These are phyloP conservation scores for Cyclargus thomasi DNA, from an alignment of 1,140 invertebrate genomes.

Conservation along the genomic window DNA sequence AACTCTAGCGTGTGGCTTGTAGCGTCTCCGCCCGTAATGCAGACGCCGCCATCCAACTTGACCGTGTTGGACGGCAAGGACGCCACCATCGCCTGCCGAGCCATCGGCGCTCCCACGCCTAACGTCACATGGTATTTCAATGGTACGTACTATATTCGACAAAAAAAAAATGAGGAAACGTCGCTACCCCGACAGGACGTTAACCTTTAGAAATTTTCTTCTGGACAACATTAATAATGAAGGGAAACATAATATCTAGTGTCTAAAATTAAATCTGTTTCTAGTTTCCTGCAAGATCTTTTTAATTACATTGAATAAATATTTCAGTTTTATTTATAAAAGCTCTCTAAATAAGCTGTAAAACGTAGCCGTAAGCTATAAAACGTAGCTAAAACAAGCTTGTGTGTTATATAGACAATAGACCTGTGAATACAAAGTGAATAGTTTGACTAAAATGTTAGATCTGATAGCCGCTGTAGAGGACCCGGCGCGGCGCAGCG, in stretches of 20 bases:
- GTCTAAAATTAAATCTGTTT: too few species aligned
- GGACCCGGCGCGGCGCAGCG: not conserved
- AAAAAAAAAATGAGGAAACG: too few species aligned
- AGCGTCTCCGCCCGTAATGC: constrained; percentile 91
- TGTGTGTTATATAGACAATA: not conserved
- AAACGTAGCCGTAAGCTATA: too few species aligned
- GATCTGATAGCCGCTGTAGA: not conserved
- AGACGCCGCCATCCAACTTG: constrained; percentile 86
- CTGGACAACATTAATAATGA: too few species aligned
- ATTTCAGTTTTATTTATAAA: too few species aligned
- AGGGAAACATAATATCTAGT: too few species aligned
- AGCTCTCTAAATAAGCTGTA: too few species aligned
- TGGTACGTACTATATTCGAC: constrained; percentile 76
- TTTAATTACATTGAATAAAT: too few species aligned
- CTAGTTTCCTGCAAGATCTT: too few species aligned
- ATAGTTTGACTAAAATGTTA: not conserved
- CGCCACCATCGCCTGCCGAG: constrained; percentile 89
- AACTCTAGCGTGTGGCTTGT: constrained; percentile 68
- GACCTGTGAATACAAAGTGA: not conserved
- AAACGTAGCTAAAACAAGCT: too few species aligned
- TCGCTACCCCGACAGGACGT: too few species aligned
- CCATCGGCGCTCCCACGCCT: constrained; percentile 91
- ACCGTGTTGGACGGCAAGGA: constrained; percentile 95
- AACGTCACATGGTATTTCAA: constrained; percentile 94
- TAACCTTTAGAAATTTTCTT: too few species aligned